These are phyloP conservation scores for Drosophila nannoptera DNA, from an alignment of 1,140 invertebrate genomes.

Conservation along the genomic window DNA sequence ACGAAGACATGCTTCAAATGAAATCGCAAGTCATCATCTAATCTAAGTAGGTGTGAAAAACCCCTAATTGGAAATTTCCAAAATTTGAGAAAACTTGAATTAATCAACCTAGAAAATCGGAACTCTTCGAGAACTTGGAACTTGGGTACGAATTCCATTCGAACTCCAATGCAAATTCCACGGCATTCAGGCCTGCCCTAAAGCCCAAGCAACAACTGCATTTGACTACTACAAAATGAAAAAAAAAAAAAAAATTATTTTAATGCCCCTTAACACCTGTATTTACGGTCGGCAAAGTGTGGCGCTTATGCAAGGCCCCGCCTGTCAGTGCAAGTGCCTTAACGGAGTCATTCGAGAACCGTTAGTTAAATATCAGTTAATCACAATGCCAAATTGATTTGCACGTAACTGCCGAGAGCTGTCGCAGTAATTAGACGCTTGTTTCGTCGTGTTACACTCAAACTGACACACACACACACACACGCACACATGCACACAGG, in stretches of 20 bases:
- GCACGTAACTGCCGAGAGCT: slow-evolving; percentile 8
- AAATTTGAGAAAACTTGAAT: no score
- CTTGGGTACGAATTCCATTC: no score
- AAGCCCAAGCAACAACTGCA: background rate
- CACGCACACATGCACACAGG: background rate
- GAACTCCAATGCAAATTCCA: no score
- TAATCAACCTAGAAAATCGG: background rate
- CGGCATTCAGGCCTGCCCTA: background rate
- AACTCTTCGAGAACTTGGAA: background rate
- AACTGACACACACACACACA: background rate
- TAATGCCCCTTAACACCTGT: background rate
- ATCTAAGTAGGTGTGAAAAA: no score
- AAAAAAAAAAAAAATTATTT: background rate
- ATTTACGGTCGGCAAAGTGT: background rate
- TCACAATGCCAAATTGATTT: slow-evolving; percentile 18
- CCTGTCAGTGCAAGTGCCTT: background rate
- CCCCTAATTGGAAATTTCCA: no score
- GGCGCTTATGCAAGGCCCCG: background rate
- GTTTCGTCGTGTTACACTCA: slow-evolving; percentile 27
- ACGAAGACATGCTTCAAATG: background rate
- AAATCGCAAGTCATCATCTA: slow-evolving; percentile 19
- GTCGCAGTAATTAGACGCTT: slow-evolving; percentile 42
- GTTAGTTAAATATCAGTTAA: background rate
- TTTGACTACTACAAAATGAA: background rate
- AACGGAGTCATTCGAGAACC: background rate